These are phyloP conservation scores for Egretta garzetta DNA, from an alignment of 2,113 vertebrate genomes.

Conservation along the genomic window DNA sequence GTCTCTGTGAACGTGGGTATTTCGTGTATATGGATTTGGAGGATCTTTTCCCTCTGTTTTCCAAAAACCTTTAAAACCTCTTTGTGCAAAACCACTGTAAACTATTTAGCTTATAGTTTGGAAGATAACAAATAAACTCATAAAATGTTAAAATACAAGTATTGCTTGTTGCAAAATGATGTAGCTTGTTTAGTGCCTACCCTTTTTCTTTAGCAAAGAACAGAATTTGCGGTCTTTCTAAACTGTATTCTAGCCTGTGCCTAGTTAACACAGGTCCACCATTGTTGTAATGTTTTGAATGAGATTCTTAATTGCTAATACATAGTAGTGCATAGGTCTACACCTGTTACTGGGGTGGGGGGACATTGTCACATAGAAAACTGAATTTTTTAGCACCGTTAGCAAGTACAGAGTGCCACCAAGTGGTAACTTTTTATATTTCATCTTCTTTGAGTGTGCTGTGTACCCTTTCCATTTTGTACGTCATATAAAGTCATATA, in stretches of 20 bases:
- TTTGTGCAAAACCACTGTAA: neutral
- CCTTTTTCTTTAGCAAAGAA: neutral
- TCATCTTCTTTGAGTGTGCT: neutral
- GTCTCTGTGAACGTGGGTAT: neutral
- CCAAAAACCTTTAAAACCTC: neutral
- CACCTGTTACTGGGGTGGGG: neutral
- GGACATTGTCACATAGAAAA: neutral
- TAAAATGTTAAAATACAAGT: neutral
- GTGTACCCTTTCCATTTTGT: neutral
- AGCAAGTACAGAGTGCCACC: neutral
- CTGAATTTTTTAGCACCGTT: neutral
- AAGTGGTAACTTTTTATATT: neutral
- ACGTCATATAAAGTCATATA: neutral
- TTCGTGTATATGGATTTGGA: neutral
- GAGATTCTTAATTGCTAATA: neutral
- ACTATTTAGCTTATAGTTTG: neutral
- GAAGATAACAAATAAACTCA: neutral
- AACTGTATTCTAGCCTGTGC: neutral
- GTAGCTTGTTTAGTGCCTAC: neutral
- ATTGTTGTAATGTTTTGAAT: neutral
- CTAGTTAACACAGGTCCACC: neutral
- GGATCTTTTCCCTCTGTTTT: neutral
- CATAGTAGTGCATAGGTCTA: neutral
- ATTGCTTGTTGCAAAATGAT: neutral
- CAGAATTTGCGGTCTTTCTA: neutral